Conservation (phyloP, 2,888 invertebrate genomes). For the Pyrocoelia pectoralis region DNA sequence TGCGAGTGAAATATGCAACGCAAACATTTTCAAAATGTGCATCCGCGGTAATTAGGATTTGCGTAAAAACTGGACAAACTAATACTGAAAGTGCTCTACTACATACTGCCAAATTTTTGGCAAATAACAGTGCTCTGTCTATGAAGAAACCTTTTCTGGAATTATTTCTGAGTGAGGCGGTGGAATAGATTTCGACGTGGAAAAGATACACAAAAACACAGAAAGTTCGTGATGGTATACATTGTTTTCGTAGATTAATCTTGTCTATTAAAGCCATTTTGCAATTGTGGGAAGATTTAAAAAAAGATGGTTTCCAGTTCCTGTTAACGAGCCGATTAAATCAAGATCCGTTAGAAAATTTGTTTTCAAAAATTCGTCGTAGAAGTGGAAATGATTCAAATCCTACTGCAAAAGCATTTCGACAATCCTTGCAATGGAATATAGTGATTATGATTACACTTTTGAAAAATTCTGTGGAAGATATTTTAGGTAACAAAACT, state of each 20-base stretch:
- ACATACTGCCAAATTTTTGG: not conserved
- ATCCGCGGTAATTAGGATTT: not conserved
- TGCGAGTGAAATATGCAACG: not conserved
- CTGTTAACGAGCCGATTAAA: too few species aligned
- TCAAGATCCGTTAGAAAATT: too few species aligned
- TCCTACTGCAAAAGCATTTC: conserved; percentile 6
- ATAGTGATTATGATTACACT: not conserved
- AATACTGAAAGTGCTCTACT: not conserved
- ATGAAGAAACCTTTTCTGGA: not conserved
- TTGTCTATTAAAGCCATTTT: too few species aligned
- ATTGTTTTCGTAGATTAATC: too few species aligned
- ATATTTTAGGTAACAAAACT: not conserved
- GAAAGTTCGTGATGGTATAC: too few species aligned
- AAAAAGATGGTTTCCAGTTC: too few species aligned
- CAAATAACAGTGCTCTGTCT: not conserved
- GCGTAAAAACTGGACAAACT: not conserved
- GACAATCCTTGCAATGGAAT: conserved; percentile 3
- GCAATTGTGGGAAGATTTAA: too few species aligned
- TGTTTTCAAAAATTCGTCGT: not conserved
- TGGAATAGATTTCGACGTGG: too few species aligned
- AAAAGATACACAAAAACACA: too few species aligned
- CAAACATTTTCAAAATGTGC: not conserved
- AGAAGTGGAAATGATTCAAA: conserved; percentile 10
- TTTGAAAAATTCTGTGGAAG: not conserved
- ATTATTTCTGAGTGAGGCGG: too few species aligned